phyloP scores from a whole-genome alignment of 2,113 vertebrate genomes.

The Lanius ludovicianus region DNA sequence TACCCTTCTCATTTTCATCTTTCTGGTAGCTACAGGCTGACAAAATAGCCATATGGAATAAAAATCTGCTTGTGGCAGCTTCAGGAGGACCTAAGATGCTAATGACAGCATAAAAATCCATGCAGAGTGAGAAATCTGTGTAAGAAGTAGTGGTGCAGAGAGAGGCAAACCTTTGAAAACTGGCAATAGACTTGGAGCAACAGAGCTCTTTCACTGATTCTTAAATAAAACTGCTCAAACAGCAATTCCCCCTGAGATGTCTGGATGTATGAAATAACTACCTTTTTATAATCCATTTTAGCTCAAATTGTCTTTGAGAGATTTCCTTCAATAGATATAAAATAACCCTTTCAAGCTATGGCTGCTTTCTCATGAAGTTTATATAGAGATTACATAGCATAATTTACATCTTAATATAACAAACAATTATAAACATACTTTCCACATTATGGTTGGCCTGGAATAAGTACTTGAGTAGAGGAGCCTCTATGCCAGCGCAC shows the following conservation, averaged over 20 bases:
- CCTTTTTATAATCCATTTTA: neutral
- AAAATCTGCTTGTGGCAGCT: neutral
- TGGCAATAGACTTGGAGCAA: neutral
- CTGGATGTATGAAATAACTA: neutral
- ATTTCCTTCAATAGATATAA: neutral
- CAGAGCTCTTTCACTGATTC: neutral
- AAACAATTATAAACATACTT: neutral
- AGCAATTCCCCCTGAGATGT: neutral
- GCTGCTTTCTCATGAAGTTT: neutral
- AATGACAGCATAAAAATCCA: constrained; percentile 2
- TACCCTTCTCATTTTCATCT: neutral
- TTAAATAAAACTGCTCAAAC: neutral
- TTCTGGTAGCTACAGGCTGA: neutral
- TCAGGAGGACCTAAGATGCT: neutral
- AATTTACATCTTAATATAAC: neutral
- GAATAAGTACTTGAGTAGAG: neutral
- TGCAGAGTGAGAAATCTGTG: neutral
- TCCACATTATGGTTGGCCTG: neutral
- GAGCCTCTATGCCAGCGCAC: neutral
- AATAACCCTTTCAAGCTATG: neutral
- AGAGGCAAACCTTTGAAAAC: neutral
- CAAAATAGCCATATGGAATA: neutral
- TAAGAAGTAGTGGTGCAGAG: neutral
- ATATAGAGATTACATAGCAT: neutral
- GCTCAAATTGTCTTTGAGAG: neutral